A percentile compares a stretch with the other conserved stretches of the same genome.
Evolutionary conservation across 2,113 vertebrate genomes (phyloP).

Genomic region (Myrmecophaga tridactyla): DNA sequence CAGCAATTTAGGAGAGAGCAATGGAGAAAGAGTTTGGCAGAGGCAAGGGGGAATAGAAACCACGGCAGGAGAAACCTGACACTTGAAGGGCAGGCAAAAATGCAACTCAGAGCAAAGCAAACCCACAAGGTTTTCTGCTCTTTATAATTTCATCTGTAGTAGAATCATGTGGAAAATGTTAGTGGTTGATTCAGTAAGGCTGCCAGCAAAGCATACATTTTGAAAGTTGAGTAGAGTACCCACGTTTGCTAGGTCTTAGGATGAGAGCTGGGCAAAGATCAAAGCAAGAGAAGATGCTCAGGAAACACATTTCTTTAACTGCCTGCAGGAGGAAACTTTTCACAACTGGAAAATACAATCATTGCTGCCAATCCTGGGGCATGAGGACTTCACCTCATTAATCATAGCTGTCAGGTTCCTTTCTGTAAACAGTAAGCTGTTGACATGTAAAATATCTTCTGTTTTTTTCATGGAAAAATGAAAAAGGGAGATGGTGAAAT

Average conservation of each 20-base stretch:
- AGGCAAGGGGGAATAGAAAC: background rate
- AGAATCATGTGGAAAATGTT: constrained; percentile 58
- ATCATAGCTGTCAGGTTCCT: constrained; percentile 59
- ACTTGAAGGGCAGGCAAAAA: background rate
- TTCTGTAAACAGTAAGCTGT: constrained; percentile 50
- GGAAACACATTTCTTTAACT: constrained; percentile 65
- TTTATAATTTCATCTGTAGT: constrained; percentile 45
- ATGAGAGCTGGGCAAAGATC: constrained; percentile 62
- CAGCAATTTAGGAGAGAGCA: background rate
- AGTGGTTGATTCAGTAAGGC: background rate
- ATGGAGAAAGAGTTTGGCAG: background rate
- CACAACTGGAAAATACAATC: constrained; percentile 64
- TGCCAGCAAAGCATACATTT: constrained; percentile 54
- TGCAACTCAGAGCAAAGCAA: background rate
- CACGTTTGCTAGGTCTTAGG: constrained; percentile 41
- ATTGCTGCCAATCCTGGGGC: constrained; percentile 34
- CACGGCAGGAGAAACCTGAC: background rate
- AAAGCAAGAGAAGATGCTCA: constrained; percentile 62
- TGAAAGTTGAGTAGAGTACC: constrained; percentile 39
- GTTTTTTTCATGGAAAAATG: background rate
- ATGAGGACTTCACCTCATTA: constrained; percentile 56
- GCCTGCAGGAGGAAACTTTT: constrained; percentile 70
- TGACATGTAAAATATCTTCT: constrained; percentile 56
- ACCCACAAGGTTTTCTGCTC: background rate
- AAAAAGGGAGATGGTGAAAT: constrained; percentile 9